Percentiles rank a stretch among this genome's conserved stretches.
Evolutionary conservation across 2,888 invertebrate species (phyloP).

Genomic region (Eulithis testata): DNA sequence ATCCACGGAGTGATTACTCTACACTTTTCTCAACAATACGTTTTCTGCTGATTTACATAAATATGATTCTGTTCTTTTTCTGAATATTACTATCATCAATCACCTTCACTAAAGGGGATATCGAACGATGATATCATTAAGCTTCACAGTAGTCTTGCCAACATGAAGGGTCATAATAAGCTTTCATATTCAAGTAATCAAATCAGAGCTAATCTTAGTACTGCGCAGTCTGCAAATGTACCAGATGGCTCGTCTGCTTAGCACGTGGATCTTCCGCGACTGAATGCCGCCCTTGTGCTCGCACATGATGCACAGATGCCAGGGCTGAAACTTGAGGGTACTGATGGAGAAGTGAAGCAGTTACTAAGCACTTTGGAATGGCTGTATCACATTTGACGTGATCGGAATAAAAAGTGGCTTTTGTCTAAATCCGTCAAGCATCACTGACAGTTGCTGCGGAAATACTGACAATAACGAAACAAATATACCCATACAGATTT

Average conservation of each 20-base stretch:
- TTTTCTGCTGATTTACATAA: no score
- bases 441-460: no score
- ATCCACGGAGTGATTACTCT: no score
- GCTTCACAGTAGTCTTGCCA: neutral
- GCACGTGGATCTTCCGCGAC: slow-evolving; percentile 43
- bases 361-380: slow-evolving; percentile 2
- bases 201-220: slow-evolving; percentile 36
- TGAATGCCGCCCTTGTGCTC: slow-evolving; percentile 73
- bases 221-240: slow-evolving; percentile 27
- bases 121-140: neutral
- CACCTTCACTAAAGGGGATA: neutral
- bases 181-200: slow-evolving; percentile 23
- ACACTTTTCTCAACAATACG: no score
- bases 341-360: slow-evolving; percentile 28
- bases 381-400: no score
- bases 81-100: no score
- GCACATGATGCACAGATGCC: slow-evolving; percentile 71
- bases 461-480: no score
- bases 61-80: no score
- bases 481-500: no score
- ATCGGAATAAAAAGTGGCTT: no score
- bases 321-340: slow-evolving; percentile 23
- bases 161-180: slow-evolving; percentile 6
- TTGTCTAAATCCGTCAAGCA: no score
- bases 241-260: slow-evolving; percentile 46